Evolutionary conservation across 2,113 vertebrate genomes (phyloP).

Genomic region (Cervus canadensis): DNA sequence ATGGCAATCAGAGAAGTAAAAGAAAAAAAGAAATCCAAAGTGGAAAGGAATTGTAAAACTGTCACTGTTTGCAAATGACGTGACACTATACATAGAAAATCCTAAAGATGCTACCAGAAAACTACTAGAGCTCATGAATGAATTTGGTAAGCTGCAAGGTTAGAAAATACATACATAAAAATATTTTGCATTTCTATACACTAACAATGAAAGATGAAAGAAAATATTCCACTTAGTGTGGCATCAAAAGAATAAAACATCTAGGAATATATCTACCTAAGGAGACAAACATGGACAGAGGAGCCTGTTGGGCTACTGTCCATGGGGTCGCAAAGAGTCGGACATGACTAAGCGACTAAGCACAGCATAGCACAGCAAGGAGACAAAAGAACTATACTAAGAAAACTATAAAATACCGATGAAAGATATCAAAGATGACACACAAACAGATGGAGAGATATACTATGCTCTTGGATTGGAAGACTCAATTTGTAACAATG

Average conservation of each 20-base stretch:
- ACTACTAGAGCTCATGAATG: neutral
- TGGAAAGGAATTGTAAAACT: neutral
- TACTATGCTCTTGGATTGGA: neutral
- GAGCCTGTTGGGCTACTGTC: neutral
- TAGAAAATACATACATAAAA: neutral
- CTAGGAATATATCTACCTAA: neutral
- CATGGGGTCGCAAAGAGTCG: neutral
- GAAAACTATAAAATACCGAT: neutral
- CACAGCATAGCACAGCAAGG: neutral
- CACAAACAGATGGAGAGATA: neutral
- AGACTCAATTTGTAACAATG: neutral
- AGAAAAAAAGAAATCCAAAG: neutral
- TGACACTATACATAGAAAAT: neutral
- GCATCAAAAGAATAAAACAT: neutral
- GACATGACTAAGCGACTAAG: neutral
- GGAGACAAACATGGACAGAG: neutral
- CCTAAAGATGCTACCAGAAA: neutral
- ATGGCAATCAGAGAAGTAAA: neutral
- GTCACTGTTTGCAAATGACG: neutral
- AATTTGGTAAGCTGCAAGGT: neutral
- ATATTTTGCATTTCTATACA: neutral
- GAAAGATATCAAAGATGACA: neutral
- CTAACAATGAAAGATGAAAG: neutral
- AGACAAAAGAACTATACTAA: neutral
- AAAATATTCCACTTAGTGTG: neutral